Percentiles rank a stretch among this genome's conserved stretches.
phyloP scores from a whole-genome alignment of 2,797 vertebrate genomes.

The Platyrinchus mystaceus region DNA sequence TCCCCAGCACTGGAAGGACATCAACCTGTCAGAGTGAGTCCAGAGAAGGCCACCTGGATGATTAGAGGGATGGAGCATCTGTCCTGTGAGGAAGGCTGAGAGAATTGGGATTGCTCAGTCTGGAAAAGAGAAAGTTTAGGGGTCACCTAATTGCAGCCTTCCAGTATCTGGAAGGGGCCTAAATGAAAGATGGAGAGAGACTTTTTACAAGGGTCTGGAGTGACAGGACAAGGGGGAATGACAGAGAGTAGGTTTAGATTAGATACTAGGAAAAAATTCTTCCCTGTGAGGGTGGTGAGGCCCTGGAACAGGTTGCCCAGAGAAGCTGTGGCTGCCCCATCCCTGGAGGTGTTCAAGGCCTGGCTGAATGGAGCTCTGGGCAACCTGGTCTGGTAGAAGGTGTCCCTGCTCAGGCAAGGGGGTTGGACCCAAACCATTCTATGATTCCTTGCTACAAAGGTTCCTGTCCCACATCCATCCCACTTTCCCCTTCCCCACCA shows the following conservation, averaged over 20 bases:
- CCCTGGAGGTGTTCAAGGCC: background rate
- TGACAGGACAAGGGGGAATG: background rate
- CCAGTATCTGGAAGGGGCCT: background rate
- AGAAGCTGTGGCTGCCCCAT: background rate
- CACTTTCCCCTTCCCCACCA: background rate
- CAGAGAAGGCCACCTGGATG: background rate
- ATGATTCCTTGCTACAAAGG: background rate
- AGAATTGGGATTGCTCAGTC: background rate
- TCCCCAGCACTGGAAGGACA: background rate
- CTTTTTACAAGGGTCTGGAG: background rate
- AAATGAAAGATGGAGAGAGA: background rate
- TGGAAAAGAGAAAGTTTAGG: background rate
- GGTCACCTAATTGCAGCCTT: fast-evolving
- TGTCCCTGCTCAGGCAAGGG: background rate
- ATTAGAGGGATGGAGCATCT: background rate
- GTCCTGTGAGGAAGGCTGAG: background rate
- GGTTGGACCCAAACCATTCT: background rate
- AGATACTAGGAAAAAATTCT: background rate
- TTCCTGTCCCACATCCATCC: background rate
- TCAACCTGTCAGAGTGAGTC: background rate
- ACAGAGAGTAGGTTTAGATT: background rate
- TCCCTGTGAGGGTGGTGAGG: background rate
- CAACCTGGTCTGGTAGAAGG: background rate
- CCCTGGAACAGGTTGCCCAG: background rate
- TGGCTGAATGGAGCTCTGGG: background rate